Evolutionary conservation across 2,888 invertebrate genomes (phyloP).

Genomic region (Atethmia centrago): DNA sequence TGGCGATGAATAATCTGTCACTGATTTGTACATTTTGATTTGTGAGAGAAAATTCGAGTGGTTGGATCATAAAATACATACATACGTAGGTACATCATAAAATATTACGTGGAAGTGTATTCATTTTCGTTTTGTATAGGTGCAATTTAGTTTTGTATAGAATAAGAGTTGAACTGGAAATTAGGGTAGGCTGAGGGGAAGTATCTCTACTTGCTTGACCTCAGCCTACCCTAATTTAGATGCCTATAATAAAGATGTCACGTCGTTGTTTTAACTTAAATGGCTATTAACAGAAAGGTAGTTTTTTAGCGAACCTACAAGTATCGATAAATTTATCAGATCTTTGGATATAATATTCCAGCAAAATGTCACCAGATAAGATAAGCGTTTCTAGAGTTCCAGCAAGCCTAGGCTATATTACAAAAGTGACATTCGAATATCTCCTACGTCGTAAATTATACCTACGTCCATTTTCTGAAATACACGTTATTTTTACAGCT

Average conservation of each 20-base stretch:
- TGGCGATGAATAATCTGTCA: conserved; percentile 39
- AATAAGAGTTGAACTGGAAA: not conserved
- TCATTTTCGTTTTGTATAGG: not conserved
- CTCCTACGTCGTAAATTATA: not conserved
- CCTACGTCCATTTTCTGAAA: conserved; percentile 19
- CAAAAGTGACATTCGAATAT: conserved; percentile 27
- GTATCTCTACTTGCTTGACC: no score
- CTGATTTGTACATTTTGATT: conserved; percentile 42
- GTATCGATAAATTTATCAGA: not conserved
- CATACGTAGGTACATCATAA: not conserved
- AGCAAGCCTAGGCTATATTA: conserved; percentile 32
- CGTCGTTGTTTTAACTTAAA: no score
- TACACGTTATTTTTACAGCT: conserved; percentile 56
- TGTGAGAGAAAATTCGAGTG: conserved; percentile 19
- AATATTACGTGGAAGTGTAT: not conserved
- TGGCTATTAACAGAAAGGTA: no score
- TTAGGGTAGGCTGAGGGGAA: no score
- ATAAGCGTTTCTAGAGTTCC: conserved; percentile 24
- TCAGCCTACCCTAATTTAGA: no score
- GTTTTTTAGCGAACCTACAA: not conserved
- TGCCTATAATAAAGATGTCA: no score
- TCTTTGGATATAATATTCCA: not conserved
- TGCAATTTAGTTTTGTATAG: not conserved
- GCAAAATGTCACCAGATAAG: conserved; percentile 23
- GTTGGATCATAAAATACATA: conserved; percentile 1